These are phyloP conservation scores for Ruditapes philippinarum DNA, from an alignment of 1,140 invertebrate species.

Conservation along the genomic window DNA sequence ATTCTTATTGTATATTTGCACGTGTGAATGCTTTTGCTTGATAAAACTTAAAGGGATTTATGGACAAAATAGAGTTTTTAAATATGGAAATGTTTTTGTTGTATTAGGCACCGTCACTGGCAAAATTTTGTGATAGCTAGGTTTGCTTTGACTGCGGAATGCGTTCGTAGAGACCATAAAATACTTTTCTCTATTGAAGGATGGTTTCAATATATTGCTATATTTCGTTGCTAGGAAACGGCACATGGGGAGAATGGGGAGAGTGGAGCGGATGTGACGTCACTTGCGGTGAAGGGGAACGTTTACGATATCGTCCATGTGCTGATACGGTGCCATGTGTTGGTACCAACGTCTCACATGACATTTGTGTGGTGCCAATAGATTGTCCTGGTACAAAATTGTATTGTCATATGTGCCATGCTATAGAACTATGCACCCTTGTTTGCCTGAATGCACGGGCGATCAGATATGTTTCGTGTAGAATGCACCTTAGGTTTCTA, in stretches of 20 bases:
- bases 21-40: neutral
- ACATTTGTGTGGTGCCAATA: neutral
- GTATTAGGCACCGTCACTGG: neutral
- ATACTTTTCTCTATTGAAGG: neutral
- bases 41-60: too few species aligned
- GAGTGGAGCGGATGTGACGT: constrained; percentile 49
- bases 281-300: constrained; percentile 55
- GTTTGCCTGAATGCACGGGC: too few species aligned
- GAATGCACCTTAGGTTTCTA: too few species aligned
- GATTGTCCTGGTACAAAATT: constrained; percentile 36
- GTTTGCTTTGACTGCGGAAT: neutral
- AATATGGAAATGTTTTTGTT: neutral
- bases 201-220: constrained; percentile 29
- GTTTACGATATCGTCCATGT: constrained; percentile 44
- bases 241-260: constrained; percentile 50
- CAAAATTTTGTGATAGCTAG: neutral
- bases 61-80: too few species aligned
- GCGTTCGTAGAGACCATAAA: too few species aligned
- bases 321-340: neutral
- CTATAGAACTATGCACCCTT: neutral
- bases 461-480: too few species aligned
- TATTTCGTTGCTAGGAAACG: constrained; percentile 52
- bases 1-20: neutral
- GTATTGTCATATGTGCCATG: constrained; percentile 39
- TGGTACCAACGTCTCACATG: constrained; percentile 11